phyloP scores from a whole-genome alignment of 2,888 invertebrate genomes.

The Drosophila emarginata region DNA sequence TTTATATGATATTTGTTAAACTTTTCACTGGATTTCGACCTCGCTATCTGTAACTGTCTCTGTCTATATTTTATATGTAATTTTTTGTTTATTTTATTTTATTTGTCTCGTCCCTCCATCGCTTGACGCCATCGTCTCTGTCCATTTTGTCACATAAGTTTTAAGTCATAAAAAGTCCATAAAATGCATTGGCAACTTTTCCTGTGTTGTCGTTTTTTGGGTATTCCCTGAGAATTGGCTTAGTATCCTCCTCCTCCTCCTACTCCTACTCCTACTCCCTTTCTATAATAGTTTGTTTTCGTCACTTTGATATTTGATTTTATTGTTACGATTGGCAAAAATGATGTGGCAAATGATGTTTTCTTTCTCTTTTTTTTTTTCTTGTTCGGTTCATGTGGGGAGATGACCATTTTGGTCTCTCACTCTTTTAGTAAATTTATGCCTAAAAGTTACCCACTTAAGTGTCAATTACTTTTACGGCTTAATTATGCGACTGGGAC shows the following conservation, averaged over 20 bases:
- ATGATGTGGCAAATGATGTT: constrained; percentile 70
- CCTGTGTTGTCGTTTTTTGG: constrained; percentile 23
- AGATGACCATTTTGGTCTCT: background rate
- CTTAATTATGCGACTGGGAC: constrained; percentile 68
- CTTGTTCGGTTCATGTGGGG: background rate
- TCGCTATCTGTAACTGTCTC: background rate
- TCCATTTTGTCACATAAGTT: constrained; percentile 64
- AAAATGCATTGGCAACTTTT: constrained; percentile 76
- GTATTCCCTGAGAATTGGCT: constrained; percentile 10
- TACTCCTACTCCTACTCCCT: constrained; percentile 27
- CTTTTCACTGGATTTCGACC: constrained; percentile 66
- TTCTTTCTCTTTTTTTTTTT: background rate
- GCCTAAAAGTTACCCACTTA: constrained; percentile 69
- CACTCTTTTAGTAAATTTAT: constrained; percentile 57
- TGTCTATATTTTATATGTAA: constrained; percentile 44
- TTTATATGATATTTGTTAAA: constrained; percentile 73
- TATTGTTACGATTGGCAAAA: constrained; percentile 72
- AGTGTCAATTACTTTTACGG: constrained; percentile 68
- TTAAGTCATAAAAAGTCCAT: constrained; percentile 75
- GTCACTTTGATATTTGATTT: constrained; percentile 67
- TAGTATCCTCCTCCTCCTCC: background rate
- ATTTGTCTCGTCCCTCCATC: constrained; percentile 38
- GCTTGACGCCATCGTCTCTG: constrained; percentile 13
- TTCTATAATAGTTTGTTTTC: constrained; percentile 39
- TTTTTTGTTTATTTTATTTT: constrained; percentile 39